Base-by-base conservation (phyloP, 2,113 vertebrate genomes). In the Takifugu flavidus region DNA sequence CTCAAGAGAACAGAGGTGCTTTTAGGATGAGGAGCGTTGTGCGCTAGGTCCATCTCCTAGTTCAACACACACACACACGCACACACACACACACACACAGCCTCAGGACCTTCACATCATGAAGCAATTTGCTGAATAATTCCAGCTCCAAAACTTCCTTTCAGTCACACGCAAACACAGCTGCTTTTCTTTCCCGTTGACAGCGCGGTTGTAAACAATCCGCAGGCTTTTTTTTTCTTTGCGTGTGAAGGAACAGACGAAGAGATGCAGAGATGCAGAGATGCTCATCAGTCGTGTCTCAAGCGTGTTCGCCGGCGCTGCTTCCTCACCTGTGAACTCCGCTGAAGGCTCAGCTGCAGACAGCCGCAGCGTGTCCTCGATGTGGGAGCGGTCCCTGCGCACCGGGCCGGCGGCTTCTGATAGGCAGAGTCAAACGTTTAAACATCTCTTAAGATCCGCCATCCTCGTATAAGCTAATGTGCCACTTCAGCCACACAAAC, bases 291-390 rank as follows among this genome's bases (percentile, higher is more conserved):
- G 20, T 20, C 20, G 20, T 20, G 20, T 20, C 20, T 20, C 20
- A 20, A 20, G 20, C 20, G 20, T 20, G 20, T 20, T 20, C 20
- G 20, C 20, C 20, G 20, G 3, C 45, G 20, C 50, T 34, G 26
- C 50, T 47, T 54, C 56, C 78, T 83, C 86, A 98, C 97, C 94
- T 74, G 94, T 87, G 83, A 92, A 93, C 61, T 95, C 93, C 1
- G 91, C 91, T 0, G 91, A 83, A 0, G 91, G 92, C 56, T 95
- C 94, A 29, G 92, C 88, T 39, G 91, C 83, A 0, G 86, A 88
- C 77, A 97, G 86, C 76, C 89, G 93, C 69, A 99, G 88, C 0
- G 93, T 98, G 62, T 82, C 91, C 49, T 97, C 95, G 4, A 99
- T 91, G 83, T 98, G 97, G 78, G 93, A 91, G 46, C 93, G 92